A percentile compares a stretch with the other conserved stretches of the same genome.
phyloP scores from a whole-genome alignment of 1,140 invertebrate species.

The Listronotus oregonensis region DNA sequence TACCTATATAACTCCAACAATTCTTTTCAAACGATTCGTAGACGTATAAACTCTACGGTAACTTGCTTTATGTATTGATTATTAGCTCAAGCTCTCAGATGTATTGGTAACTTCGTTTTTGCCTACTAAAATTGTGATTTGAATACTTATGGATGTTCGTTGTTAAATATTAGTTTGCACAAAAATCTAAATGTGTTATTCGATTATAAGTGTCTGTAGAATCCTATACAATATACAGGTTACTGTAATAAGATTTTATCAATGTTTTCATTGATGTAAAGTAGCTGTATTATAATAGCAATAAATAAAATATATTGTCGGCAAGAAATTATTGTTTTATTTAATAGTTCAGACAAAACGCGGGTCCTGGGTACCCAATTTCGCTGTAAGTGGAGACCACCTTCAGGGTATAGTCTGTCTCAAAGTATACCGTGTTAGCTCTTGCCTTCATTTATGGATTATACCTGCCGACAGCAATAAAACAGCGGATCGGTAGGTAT shows the following conservation, averaged over 20 bases:
- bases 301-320: constrained; percentile 19
- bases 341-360: too few relatives aligned
- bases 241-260: constrained; percentile 9
- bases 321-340: neutral
- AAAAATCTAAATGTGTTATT: constrained; percentile 25
- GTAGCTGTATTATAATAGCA: constrained; percentile 42
- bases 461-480: too few relatives aligned
- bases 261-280: constrained; percentile 44
- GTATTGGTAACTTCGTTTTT: constrained; percentile 8
- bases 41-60: too few relatives aligned
- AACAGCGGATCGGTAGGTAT: too few relatives aligned
- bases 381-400: too few relatives aligned
- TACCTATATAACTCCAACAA: too few relatives aligned
- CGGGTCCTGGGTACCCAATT: too few relatives aligned
- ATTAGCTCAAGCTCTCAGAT: neutral
- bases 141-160: constrained; percentile 21
- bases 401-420: too few relatives aligned
- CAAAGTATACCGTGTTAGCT: too few relatives aligned
- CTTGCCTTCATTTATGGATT: too few relatives aligned
- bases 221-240: constrained; percentile 16
- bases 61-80: too few relatives aligned
- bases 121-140: constrained; percentile 29
- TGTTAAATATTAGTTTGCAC: constrained; percentile 26
- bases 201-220: constrained; percentile 23
- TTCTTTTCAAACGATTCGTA: too few relatives aligned